These are phyloP conservation scores for Danaus chrysippus DNA, from an alignment of 2,888 invertebrate species.

Conservation along the genomic window DNA sequence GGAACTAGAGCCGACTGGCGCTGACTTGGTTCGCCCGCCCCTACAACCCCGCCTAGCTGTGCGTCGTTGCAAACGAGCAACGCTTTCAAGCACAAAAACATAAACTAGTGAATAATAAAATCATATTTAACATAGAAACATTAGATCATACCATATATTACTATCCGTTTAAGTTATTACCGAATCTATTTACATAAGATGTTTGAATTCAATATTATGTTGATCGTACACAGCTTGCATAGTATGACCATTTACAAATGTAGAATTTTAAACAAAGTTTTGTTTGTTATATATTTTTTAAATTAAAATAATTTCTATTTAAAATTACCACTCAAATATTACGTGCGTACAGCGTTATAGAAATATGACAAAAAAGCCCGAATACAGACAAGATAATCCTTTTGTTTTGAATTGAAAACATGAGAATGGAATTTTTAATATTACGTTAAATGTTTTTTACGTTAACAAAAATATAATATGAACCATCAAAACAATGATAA, in stretches of 20 bases:
- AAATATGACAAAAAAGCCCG: slow-evolving; percentile 33
- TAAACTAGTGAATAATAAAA: slow-evolving; percentile 47
- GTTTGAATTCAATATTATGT: too few relatives aligned
- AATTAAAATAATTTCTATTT: too few relatives aligned
- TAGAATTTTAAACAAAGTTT: too few relatives aligned
- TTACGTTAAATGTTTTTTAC: neutral
- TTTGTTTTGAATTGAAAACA: neutral
- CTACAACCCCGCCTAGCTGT: slow-evolving; percentile 64
- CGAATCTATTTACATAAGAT: too few relatives aligned
- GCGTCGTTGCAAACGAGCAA: slow-evolving; percentile 54
- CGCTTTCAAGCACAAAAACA: slow-evolving; percentile 52
- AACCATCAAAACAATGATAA: too few relatives aligned
- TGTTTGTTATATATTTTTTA: too few relatives aligned
- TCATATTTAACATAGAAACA: slow-evolving; percentile 41
- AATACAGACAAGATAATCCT: neutral
- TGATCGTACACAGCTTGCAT: too few relatives aligned
- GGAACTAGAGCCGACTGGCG: slow-evolving; percentile 69
- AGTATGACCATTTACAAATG: too few relatives aligned
- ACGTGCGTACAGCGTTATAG: neutral
- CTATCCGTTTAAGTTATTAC: too few relatives aligned
- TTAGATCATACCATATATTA: slow-evolving; percentile 5
- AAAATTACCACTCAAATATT: neutral
- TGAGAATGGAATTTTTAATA: neutral
- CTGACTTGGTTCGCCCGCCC: slow-evolving; percentile 53
- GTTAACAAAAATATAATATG: neutral